A percentile compares a stretch with the other conserved stretches of the same genome.
Conservation (phyloP, 2,888 invertebrate genomes). For the Dicranocentrus wangi region DNA sequence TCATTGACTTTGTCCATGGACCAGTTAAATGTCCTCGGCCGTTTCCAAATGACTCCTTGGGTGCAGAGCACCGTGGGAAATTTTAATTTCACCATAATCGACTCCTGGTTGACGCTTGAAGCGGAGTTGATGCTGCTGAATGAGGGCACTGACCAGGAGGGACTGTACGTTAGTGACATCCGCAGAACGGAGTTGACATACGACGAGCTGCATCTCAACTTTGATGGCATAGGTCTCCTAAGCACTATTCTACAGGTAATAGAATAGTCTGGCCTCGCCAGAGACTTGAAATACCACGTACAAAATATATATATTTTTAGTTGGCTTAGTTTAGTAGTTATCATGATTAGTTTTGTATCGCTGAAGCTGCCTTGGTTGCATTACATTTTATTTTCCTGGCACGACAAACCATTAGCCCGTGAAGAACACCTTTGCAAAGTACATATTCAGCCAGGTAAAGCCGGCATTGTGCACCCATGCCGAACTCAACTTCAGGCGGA, state of each 20-base stretch:
- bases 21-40: conserved; percentile 82
- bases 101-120: conserved; percentile 84
- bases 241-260: conserved; percentile 78
- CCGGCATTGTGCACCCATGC: conserved; percentile 9
- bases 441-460: conserved; percentile 25
- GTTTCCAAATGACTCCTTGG: conserved; percentile 84
- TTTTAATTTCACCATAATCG: conserved; percentile 84
- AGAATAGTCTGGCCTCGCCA: too few species aligned
- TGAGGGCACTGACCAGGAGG: conserved; percentile 76
- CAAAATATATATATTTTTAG: too few species aligned
- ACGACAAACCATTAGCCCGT: conserved; percentile 39
- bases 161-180: conserved; percentile 82
- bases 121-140: conserved; percentile 73
- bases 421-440: conserved; percentile 14
- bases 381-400: not conserved
- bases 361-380: too few species aligned
- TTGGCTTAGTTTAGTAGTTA: too few species aligned
- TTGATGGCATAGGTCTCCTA: conserved; percentile 86
- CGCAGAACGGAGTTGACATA: conserved; percentile 87
- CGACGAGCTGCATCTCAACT: conserved; percentile 84
- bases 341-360: too few species aligned
- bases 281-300: too few species aligned
- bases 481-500: conserved; percentile 31
- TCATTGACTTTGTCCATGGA: conserved; percentile 83
- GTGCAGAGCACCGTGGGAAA: conserved; percentile 82